Evolutionary conservation across 2,797 vertebrate genomes (phyloP).

Genomic region (Nothura maculosa): DNA sequence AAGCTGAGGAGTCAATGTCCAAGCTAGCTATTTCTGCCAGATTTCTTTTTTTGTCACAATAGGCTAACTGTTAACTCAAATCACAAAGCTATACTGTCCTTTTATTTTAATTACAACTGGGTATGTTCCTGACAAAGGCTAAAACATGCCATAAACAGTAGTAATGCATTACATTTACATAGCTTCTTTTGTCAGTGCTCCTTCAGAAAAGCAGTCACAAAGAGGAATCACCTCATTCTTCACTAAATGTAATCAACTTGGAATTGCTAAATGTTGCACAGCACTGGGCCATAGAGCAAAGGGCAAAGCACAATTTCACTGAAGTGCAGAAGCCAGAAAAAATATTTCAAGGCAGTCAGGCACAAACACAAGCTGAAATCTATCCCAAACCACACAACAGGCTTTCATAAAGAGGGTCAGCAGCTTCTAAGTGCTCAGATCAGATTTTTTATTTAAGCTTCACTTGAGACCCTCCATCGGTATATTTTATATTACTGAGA

Average conservation of each 20-base stretch:
- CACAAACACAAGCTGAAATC: neutral
- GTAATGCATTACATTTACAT: constrained; percentile 27
- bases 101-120: constrained; percentile 20
- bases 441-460: neutral
- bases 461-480: neutral
- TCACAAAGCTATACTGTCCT: constrained; percentile 34
- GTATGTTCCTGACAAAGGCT: constrained; percentile 11
- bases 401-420: neutral
- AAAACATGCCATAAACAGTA: constrained; percentile 22
- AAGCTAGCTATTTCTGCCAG: neutral
- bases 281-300: neutral
- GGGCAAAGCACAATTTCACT: neutral
- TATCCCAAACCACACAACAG: neutral
- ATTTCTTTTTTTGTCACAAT: neutral
- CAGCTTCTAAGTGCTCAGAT: neutral
- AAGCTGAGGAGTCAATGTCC: neutral
- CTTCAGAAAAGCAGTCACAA: neutral
- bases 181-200: constrained; percentile 14
- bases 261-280: neutral
- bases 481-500: neutral
- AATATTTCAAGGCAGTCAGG: neutral
- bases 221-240: constrained; percentile 10
- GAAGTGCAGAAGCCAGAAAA: neutral
- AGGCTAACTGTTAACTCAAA: constrained; percentile 48
- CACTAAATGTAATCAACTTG: neutral